phyloP scores from a whole-genome alignment of 2,888 invertebrate genomes.

The Bombylius major region DNA sequence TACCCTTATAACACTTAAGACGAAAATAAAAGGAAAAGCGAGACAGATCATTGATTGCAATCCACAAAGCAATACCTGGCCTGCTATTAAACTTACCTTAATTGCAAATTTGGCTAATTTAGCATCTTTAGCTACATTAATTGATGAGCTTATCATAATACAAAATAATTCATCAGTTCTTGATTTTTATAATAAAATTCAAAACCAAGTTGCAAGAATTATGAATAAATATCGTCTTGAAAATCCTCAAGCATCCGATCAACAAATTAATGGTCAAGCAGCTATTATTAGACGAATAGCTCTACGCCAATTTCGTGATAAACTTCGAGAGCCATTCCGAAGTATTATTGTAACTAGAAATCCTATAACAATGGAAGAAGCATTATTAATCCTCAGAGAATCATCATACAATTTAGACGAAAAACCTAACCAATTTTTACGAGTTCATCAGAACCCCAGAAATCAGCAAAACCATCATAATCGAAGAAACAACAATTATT shows the following conservation, averaged over 20 bases:
- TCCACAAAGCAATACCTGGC: not conserved
- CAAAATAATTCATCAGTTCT: not conserved
- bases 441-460: no score
- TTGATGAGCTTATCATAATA: not conserved
- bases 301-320: not conserved
- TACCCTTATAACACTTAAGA: not conserved
- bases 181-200: not conserved
- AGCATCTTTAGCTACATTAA: not conserved
- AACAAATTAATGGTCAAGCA: not conserved
- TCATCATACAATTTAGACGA: not conserved
- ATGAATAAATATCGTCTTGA: not conserved
- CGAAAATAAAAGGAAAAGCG: not conserved
- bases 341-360: not conserved
- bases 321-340: not conserved
- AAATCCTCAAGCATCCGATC: not conserved
- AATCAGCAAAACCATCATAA: no score
- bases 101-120: not conserved
- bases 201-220: not conserved
- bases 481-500: no score
- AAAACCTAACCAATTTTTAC: not conserved
- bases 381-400: not conserved
- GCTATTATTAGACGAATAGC: not conserved
- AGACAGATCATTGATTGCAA: not conserved
- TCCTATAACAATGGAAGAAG: not conserved
- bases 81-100: not conserved